phyloP scores from a whole-genome alignment of 2,888 invertebrate genomes.

The Dasysyrphus tricinctus region DNA sequence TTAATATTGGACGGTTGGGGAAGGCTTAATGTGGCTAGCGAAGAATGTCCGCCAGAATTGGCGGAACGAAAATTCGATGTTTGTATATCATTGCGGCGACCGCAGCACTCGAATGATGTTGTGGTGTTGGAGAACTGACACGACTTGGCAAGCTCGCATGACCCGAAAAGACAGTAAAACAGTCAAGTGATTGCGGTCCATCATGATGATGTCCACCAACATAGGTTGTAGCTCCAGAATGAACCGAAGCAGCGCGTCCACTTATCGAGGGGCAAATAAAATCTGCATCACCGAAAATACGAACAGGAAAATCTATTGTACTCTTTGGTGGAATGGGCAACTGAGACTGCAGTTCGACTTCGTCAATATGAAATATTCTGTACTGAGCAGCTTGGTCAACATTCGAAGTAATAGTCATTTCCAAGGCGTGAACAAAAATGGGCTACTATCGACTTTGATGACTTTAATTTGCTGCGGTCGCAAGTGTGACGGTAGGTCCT shows the following conservation, averaged over 20 bases:
- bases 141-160: slow-evolving; percentile 86
- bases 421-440: slow-evolving; percentile 96
- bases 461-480: slow-evolving; percentile 86
- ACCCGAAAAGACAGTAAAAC: slow-evolving; percentile 84
- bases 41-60: slow-evolving; percentile 81
- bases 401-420: slow-evolving; percentile 90
- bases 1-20: too few species aligned
- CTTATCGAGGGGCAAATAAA: too few species aligned
- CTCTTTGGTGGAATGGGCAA: slow-evolving; percentile 90
- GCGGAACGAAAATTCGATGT: slow-evolving; percentile 87
- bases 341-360: slow-evolving; percentile 90
- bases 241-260: too few species aligned
- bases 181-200: too few species aligned
- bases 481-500: too few species aligned
- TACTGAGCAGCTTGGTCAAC: slow-evolving; percentile 89
- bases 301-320: too few species aligned
- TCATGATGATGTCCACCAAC: too few species aligned
- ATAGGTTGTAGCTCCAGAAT: too few species aligned
- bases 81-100: slow-evolving; percentile 85
- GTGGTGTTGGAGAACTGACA: slow-evolving; percentile 84
- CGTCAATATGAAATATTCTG: slow-evolving; percentile 92
- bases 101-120: slow-evolving; percentile 83
- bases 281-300: too few species aligned
- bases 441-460: slow-evolving; percentile 88
- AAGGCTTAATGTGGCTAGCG: slow-evolving; percentile 83